Evolutionary conservation across 2,797 vertebrate genomes (phyloP).

Genomic region (Hydrocynus forskahlii): DNA sequence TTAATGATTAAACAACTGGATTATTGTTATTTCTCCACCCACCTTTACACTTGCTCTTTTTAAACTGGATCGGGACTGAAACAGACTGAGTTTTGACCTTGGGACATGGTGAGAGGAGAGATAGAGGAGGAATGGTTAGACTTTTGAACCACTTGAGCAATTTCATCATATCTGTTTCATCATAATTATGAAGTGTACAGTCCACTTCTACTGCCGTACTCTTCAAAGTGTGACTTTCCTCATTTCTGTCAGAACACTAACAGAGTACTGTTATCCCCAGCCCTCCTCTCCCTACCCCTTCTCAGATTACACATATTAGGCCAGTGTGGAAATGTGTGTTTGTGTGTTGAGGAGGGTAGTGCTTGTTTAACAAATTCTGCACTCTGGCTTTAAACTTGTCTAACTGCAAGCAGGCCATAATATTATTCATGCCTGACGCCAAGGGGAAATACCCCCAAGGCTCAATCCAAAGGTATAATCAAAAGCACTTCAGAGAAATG

Average conservation of each 20-base stretch:
- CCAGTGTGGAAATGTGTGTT: conserved; percentile 18
- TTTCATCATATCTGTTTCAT: neutral
- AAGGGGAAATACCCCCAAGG: neutral
- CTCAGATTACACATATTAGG: conserved; percentile 16
- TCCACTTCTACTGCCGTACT: neutral
- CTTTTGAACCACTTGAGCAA: neutral
- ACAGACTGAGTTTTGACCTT: conserved; percentile 97
- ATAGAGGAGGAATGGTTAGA: neutral
- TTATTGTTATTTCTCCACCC: conserved; percentile 19
- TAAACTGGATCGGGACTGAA: conserved; percentile 97
- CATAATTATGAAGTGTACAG: neutral
- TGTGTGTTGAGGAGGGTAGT: conserved; percentile 3
- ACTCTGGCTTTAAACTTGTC: conserved; percentile 30
- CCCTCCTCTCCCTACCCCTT: neutral
- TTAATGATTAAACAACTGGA: neutral
- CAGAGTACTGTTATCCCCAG: neutral
- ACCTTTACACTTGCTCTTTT: conserved; percentile 98
- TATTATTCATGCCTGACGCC: conserved; percentile 4
- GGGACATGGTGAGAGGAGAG: neutral
- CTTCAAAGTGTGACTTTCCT: conserved; percentile 38
- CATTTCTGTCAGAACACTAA: conserved; percentile 42
- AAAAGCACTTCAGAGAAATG: conserved; percentile 53
- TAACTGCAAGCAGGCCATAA: neutral
- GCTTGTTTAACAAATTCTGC: conserved; percentile 51
- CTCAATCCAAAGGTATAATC: neutral